Evolutionary conservation across 37 sponge, comb jelly and placozoan species (phyloP), one percentile per base, ranked within the genome.

Genomic region (Chondrilla cf. caribensis): DNA sequence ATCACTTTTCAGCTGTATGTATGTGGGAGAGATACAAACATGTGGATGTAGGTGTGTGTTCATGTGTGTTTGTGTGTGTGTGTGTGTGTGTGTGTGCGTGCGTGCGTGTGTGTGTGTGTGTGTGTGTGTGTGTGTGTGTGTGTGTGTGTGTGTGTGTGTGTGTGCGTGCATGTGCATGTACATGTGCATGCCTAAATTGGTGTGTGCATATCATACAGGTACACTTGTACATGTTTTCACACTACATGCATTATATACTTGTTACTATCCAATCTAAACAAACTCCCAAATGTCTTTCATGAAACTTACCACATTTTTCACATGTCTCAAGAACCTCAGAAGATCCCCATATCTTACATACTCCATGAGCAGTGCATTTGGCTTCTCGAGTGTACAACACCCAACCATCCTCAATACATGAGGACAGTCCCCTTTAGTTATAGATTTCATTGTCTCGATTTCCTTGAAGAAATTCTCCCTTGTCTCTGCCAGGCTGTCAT

Each of bases 71-170:
- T 71, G 38, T 31, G 7, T 19, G 5, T 71, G 42, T 31, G 17
- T 35, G 7, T 35, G 38, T 71, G 4, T 71, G 73, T 38, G 73
- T 71, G 73, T 36, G 73, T 36, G 38, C 38, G 17, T 35, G 17
- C 36, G 33, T 71, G 73, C 7, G 73, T 71, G 73, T 36, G 73
- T 36, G 73, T 36, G 73, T 28, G 39, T 28, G 39, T 71, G 73
- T 28, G 39, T 35, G 42, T 22, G 73, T 28, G 73, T 71, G 73
- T 71, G 73, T 71, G 73, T 71, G 17, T 19, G 39, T 71, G 73
- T 28, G 73, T 35, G n/a, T 22, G 73, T 71, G 73, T 71, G 38
- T 29, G 73, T 71, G 73, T 71, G 73, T 71, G 73, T 71, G 42
- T 31, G 38, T 29, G 73, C 29, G 73, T 71, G 73, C 42, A 31